Conservation (phyloP, 2,797 vertebrate species). For the Philypnodon macrostomus region DNA sequence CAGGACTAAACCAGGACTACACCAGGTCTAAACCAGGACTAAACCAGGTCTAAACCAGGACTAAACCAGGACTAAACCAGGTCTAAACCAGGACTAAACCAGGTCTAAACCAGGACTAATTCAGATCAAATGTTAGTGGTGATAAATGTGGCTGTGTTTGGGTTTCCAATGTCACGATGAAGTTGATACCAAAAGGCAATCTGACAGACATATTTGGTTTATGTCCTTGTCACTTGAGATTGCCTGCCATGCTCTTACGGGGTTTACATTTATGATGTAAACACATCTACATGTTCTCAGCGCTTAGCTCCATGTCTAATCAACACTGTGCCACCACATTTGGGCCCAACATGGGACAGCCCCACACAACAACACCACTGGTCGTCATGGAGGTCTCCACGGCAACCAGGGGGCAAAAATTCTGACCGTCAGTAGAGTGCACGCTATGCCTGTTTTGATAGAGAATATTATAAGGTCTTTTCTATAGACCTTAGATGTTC, state of each 20-base stretch:
- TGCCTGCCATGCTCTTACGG: too few species aligned
- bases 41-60: too few species aligned
- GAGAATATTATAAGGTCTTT: background rate
- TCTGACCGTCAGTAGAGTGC: constrained; percentile 41
- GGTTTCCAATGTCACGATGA: background rate
- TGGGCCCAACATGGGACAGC: too few species aligned
- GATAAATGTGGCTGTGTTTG: background rate
- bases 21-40: too few species aligned
- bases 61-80: too few species aligned
- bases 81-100: too few species aligned
- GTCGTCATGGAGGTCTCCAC: constrained; percentile 72
- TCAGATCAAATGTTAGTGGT: too few species aligned
- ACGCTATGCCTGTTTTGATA: constrained; percentile 45
- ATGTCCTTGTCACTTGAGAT: background rate
- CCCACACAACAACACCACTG: constrained; percentile 50
- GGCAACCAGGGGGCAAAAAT: constrained; percentile 61
- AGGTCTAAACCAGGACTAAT: too few species aligned
- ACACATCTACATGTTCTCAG: constrained; percentile 21
- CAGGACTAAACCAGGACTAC: too few species aligned
- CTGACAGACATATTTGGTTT: background rate
- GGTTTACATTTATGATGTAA: constrained; percentile 22
- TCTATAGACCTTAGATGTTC: background rate
- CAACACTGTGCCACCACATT: constrained; percentile 20
- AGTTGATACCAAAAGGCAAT: background rate
- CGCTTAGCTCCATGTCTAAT: constrained; percentile 24